Evolutionary conservation across 2,113 vertebrate species (phyloP).

Genomic region (Pteruthius melanotis): DNA sequence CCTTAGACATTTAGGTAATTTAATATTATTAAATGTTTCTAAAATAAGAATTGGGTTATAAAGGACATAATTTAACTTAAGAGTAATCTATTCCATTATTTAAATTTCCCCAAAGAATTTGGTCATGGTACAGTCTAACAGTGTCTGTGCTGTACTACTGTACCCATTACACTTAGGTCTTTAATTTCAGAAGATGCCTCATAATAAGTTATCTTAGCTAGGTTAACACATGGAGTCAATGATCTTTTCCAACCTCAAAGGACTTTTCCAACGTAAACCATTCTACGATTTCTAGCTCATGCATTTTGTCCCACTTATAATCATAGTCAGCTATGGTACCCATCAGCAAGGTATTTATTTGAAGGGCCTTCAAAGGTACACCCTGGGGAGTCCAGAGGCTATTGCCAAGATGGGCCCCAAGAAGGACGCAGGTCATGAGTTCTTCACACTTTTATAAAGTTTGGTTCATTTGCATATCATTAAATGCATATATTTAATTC

Average conservation of each 20-base stretch:
- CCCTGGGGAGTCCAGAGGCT: too few species aligned
- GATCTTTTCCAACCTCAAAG: not conserved
- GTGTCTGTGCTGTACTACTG: not conserved
- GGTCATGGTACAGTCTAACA: not conserved
- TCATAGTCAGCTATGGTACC: not conserved
- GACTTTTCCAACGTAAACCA: not conserved
- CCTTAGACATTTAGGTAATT: conserved; percentile 73
- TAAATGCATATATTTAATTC: too few species aligned
- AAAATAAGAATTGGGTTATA: conserved; percentile 76
- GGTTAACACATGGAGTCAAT: not conserved
- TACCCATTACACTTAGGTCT: not conserved
- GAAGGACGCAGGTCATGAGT: too few species aligned
- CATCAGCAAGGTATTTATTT: not conserved
- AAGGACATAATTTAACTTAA: conserved; percentile 42
- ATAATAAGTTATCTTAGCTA: not conserved
- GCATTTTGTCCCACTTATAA: not conserved
- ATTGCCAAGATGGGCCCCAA: too few species aligned
- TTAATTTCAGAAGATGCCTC: not conserved
- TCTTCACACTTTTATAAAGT: too few species aligned
- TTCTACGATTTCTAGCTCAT: not conserved
- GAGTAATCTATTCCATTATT: conserved; percentile 63
- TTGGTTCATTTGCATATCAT: too few species aligned
- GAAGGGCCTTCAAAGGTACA: too few species aligned
- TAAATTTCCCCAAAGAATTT: conserved; percentile 57
- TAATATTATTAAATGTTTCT: conserved; percentile 73